Percentiles rank a stretch among this genome's conserved stretches.
phyloP scores from a whole-genome alignment of 2,113 vertebrate species.

The Malurus elegans region DNA sequence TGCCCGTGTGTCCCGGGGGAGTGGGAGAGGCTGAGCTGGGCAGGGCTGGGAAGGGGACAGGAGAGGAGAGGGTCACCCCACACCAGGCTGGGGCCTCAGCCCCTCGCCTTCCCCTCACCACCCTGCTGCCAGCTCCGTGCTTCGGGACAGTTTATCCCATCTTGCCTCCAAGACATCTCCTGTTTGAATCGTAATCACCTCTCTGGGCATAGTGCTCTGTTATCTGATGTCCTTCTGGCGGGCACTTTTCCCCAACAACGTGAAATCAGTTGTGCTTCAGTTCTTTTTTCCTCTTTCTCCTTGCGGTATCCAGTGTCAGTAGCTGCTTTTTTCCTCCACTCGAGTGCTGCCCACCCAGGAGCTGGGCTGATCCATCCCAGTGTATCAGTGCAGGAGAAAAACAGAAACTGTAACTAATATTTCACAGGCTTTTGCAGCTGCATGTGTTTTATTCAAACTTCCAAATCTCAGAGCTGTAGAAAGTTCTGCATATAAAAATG shows the following conservation, averaged over 20 bases:
- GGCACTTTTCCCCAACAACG: neutral
- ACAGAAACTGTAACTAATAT: neutral
- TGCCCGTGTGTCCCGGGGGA: rapidly evolving
- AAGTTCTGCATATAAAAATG: neutral
- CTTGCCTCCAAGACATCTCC: neutral
- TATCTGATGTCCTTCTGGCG: constrained; percentile 5
- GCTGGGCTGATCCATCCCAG: neutral
- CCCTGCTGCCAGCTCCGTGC: rapidly evolving
- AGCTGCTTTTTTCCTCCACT: neutral
- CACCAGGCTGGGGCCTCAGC: neutral
- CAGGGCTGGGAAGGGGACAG: neutral
- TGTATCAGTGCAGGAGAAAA: rapidly evolving
- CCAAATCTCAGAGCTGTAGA: neutral
- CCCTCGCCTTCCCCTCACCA: rapidly evolving
- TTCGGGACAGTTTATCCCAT: neutral
- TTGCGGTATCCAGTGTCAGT: neutral
- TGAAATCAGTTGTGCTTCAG: neutral
- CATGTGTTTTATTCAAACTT: neutral
- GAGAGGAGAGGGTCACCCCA: neutral
- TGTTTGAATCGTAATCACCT: neutral
- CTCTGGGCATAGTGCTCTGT: neutral
- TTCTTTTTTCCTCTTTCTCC: neutral
- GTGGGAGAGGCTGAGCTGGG: neutral
- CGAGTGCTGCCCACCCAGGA: neutral
- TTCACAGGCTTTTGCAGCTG: neutral